Percentiles rank a stretch among this genome's conserved stretches.
These are phyloP conservation scores for Eupsittula cactorum DNA, from an alignment of 2,113 vertebrate genomes.

Conservation along the genomic window DNA sequence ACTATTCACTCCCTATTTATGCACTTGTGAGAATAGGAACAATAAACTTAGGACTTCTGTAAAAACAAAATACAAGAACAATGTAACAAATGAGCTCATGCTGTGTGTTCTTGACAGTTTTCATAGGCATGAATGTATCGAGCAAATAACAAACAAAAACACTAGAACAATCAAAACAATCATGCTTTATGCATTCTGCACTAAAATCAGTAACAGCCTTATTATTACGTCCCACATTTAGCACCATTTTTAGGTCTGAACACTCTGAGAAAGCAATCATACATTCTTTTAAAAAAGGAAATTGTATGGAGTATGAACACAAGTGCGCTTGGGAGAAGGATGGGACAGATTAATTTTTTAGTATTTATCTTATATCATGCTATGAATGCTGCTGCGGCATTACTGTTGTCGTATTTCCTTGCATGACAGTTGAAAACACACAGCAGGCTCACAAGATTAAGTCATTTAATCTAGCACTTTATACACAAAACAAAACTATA, in stretches of 20 bases:
- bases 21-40: neutral
- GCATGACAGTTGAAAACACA: neutral
- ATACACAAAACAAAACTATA: neutral
- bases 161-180: constrained; percentile 1
- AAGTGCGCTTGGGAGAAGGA: neutral
- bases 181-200: constrained; percentile 62
- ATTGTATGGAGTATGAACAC: neutral
- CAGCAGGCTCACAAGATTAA: neutral
- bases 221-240: constrained; percentile 77
- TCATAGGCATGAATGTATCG: constrained; percentile 30
- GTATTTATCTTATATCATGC: neutral
- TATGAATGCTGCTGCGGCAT: neutral
- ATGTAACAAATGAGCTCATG: neutral
- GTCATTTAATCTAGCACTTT: neutral
- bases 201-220: constrained; percentile 57
- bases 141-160: constrained; percentile 26
- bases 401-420: neutral
- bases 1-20: neutral
- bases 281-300: constrained; percentile 1
- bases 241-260: constrained; percentile 82
- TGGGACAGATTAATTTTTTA: neutral
- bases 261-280: constrained; percentile 47
- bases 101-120: neutral
- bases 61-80: neutral
- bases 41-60: neutral